Evolutionary conservation across 2,888 invertebrate genomes (phyloP), one percentile per base, ranked within the genome.

Genomic region (Hanleya hanleyi): DNA sequence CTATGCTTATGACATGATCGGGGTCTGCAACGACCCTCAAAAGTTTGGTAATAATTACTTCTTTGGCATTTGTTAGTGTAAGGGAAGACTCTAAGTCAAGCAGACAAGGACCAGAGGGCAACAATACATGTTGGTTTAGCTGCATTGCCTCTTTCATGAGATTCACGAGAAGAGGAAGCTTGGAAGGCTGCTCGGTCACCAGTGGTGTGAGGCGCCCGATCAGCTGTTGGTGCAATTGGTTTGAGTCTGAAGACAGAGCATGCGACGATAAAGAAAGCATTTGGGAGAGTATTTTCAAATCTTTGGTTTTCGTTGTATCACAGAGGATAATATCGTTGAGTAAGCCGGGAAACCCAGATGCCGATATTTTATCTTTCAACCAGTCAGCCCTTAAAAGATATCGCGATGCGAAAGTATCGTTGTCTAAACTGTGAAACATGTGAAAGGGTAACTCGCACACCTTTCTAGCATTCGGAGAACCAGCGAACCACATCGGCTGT

Each of bases 1-100:
- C 94, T 33, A 96, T 92, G 0, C 95, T 95, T 15, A 95, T 94
- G 37, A 95, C 93, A 88, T 94, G 95, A 37, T 64, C 22, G 1
- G 38, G 9, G 37, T 64, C 64, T 22, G 4, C 22, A 26, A 32
- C 26, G 4, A 57, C 29, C 9, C 57, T 57, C 57, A n/a, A n/a
- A n/a, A n/a, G n/a, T n/a, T n/a, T n/a, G n/a, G n/a, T n/a, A n/a
- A n/a, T n/a, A n/a, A n/a, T n/a, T n/a, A n/a, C n/a, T n/a, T n/a
- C n/a, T n/a, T n/a, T n/a, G n/a, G n/a, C n/a, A n/a, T n/a, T n/a
- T n/a, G n/a, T n/a, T n/a, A n/a, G n/a, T n/a, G n/a, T n/a, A n/a
- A n/a, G n/a, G n/a, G n/a, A n/a, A n/a, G n/a, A n/a, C n/a, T n/a
- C n/a, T n/a, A n/a, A n/a, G n/a, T n/a, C n/a, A 7, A 18, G 47